Base-by-base conservation (phyloP, 2,113 vertebrate genomes). In the Sclerurus mexicanus region DNA sequence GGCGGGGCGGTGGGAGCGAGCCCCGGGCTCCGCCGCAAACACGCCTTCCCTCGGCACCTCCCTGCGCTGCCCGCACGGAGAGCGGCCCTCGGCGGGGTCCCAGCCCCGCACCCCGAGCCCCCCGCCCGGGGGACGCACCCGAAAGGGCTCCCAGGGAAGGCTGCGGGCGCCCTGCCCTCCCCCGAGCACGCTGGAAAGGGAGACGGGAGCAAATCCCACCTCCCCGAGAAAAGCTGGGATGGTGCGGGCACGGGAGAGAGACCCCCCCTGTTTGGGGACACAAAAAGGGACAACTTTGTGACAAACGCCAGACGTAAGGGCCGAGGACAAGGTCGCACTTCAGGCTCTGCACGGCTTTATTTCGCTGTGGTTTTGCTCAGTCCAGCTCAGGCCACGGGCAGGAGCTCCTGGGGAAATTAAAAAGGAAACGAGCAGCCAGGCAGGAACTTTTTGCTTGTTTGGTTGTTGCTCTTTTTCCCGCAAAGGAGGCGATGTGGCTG, bases 321-420 rank as follows among this genome's bases (percentile, higher is more conserved):
- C n/a, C 31, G 0, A n/a, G 67, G 16, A 5, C 31, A 40, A n/a
- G 25, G 30, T 30, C 2, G 1, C 0, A 27, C 63, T 14, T 4
- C 28, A 1, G 49, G 5, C 3, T 80, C 46, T 8, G 19, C 62
- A 4, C 1, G 10, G 49, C 11, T 87, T 31, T 5, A 27, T 24
- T 7, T 16, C 42, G 1, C 33, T 12, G 0, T 0, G 31, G 7
- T 2, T 0, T 3, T 3, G 66, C 2, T 19, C 30, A 4, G 31
- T 12, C 42, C 47, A 2, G 0, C 39, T 35, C 55, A 1, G 44
- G 42, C 12, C 47, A 0, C 2, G 5, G 9, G 31, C 9, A 22
- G n/a, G 44, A 64, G 52, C 60, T 33, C 53, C 59, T 20, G 39
- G n/a, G 55, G 7, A 9, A 63, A 59, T 0, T 1, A n/a, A 28